These are phyloP conservation scores for Apamea crenata DNA, from an alignment of 2,888 invertebrate genomes.

Conservation along the genomic window DNA sequence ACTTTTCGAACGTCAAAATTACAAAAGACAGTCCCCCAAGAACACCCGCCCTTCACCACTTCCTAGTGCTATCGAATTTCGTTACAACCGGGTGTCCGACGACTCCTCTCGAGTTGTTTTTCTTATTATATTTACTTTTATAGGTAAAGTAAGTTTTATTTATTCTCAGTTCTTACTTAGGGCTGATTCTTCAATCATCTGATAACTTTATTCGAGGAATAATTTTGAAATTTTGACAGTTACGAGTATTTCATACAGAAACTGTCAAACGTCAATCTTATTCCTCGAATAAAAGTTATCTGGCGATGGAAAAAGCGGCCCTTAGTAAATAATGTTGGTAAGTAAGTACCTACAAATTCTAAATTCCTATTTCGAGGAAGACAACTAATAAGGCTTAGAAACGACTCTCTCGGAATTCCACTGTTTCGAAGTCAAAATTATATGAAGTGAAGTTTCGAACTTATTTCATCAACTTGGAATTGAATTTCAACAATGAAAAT, in stretches of 20 bases:
- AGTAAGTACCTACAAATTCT: not conserved
- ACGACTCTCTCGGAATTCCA: conserved; percentile 17
- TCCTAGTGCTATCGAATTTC: too few relatives aligned
- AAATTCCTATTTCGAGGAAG: not conserved
- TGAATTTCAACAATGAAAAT: conserved; percentile 43
- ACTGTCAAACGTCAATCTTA: too few relatives aligned
- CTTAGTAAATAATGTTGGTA: not conserved
- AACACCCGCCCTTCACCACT: too few relatives aligned
- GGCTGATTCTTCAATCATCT: too few relatives aligned
- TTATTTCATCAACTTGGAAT: conserved; percentile 47
- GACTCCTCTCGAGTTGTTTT: not conserved
- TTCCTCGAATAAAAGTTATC: too few relatives aligned
- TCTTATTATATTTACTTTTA: not conserved
- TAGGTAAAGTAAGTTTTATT: not conserved
- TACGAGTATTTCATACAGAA: too few relatives aligned
- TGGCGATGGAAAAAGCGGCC: too few relatives aligned
- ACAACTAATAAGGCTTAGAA: not conserved
- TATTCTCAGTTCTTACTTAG: not conserved
- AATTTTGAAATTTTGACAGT: too few relatives aligned
- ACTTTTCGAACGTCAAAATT: too few relatives aligned
- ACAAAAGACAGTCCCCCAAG: too few relatives aligned
- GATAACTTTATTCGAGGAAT: too few relatives aligned
- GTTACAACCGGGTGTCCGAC: too few relatives aligned
- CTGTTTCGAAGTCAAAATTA: conserved; percentile 42
- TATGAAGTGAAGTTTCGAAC: conserved; percentile 26